Conservation (phyloP, 2,888 invertebrate species). For the Brachypalpus laphriformis region DNA sequence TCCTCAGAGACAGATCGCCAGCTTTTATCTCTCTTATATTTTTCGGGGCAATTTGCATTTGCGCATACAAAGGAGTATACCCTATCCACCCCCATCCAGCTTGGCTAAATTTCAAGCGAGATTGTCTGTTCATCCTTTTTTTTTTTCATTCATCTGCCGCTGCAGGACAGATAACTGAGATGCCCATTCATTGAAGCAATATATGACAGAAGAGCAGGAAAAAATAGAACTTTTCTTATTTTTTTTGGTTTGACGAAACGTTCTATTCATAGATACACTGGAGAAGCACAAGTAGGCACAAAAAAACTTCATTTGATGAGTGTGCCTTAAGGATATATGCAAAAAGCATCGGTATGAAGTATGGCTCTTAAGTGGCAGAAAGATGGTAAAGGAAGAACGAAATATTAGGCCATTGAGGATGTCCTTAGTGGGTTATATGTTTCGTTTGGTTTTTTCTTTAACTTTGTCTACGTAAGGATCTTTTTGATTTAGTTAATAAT, state of each 20-base stretch:
- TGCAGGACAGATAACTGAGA: slow-evolving; percentile 49
- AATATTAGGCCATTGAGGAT: slow-evolving; percentile 62
- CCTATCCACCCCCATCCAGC: not conserved
- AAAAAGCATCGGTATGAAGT: slow-evolving; percentile 50
- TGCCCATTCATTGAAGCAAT: slow-evolving; percentile 65
- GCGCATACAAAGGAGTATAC: not conserved
- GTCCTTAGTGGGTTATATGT: slow-evolving; percentile 50
- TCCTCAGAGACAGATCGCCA: not conserved
- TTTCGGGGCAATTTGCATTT: slow-evolving; percentile 42
- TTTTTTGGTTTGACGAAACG: slow-evolving; percentile 2
- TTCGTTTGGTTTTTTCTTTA: not conserved
- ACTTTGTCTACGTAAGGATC: slow-evolving; percentile 6
- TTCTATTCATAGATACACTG: slow-evolving; percentile 29
- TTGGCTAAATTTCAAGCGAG: slow-evolving; percentile 49
- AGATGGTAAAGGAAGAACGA: slow-evolving; percentile 48
- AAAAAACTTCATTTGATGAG: slow-evolving; percentile 38
- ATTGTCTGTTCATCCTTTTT: slow-evolving; percentile 40
- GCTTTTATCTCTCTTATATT: not conserved
- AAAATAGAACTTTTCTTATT: not conserved
- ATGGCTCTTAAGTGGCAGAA: slow-evolving; percentile 59
- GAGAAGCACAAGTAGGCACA: not conserved
- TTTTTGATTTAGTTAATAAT: slow-evolving; percentile 54
- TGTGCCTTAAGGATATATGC: slow-evolving; percentile 57
- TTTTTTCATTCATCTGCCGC: slow-evolving; percentile 29
- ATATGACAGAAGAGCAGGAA: slow-evolving; percentile 30